These are phyloP conservation scores for Pimpla rufipes DNA, from an alignment of 2,888 invertebrate species.

Conservation along the genomic window DNA sequence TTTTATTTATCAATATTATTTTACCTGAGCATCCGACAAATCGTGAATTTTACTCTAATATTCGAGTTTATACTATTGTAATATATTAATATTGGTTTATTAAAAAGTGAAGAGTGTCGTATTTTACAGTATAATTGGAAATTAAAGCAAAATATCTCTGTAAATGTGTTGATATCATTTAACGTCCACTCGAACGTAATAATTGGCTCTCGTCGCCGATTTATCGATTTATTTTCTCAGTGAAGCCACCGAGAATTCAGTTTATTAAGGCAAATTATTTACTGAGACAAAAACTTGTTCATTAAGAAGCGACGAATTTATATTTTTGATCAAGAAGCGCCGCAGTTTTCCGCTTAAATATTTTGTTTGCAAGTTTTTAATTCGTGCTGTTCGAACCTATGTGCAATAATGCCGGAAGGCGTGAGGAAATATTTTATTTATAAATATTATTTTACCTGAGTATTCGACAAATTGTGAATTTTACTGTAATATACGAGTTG, in stretches of 20 bases:
- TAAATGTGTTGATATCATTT: conserved; percentile 25
- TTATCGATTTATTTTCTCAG: conserved; percentile 68
- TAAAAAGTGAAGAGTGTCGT: not conserved
- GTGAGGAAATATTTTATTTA: conserved; percentile 1
- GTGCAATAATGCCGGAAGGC: conserved; percentile 35
- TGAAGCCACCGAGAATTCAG: conserved; percentile 9
- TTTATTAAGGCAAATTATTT: not conserved
- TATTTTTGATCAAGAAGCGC: too few species aligned
- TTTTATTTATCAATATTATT: not conserved
- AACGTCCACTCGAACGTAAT: conserved; percentile 41
- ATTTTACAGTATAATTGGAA: not conserved
- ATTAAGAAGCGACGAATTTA: not conserved
- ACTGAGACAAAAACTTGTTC: not conserved
- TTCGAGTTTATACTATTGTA: not conserved
- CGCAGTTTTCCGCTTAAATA: too few species aligned
- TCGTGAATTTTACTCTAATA: conserved; percentile 5
- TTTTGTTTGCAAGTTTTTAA: not conserved
- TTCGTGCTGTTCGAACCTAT: not conserved
- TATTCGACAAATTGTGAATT: not conserved
- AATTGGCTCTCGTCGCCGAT: conserved; percentile 44
- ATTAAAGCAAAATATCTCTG: conserved; percentile 6
- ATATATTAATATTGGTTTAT: not conserved
- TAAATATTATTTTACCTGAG: not conserved
- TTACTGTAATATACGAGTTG: conserved; percentile 1
- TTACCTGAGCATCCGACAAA: not conserved